Percentiles rank a stretch among this genome's conserved stretches.
Conservation (phyloP, 2,888 invertebrate genomes). For the Phaonia tiefii region DNA sequence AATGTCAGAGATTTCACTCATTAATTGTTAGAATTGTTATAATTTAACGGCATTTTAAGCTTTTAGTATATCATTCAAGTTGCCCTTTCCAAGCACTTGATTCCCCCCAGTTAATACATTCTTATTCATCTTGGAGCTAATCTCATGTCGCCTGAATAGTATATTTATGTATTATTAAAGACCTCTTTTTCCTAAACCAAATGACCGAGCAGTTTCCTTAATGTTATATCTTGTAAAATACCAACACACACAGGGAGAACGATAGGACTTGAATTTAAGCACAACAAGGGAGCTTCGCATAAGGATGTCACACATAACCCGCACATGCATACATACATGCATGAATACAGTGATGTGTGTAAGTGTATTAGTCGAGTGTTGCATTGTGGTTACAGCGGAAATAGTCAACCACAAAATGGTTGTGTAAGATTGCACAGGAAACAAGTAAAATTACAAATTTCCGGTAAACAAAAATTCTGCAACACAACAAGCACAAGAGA, state of each 20-base stretch:
- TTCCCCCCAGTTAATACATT: too few relatives aligned
- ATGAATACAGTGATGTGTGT: not conserved
- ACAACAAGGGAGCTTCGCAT: conserved; percentile 2
- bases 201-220: conserved; percentile 31
- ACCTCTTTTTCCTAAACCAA: conserved; percentile 35
- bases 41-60: too few relatives aligned
- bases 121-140: too few relatives aligned
- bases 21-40: too few relatives aligned
- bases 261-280: conserved; percentile 14
- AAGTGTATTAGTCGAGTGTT: conserved; percentile 1
- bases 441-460: conserved; percentile 80
- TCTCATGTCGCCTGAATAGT: not conserved
- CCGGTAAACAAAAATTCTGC: conserved; percentile 74
- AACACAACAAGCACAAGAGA: conserved; percentile 68
- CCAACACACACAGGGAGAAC: conserved; percentile 54
- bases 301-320: conserved; percentile 15
- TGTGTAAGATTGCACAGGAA: conserved; percentile 78
- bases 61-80: too few relatives aligned
- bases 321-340: not conserved
- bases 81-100: too few relatives aligned
- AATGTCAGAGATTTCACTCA: too few relatives aligned
- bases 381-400: conserved; percentile 75
- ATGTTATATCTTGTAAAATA: conserved; percentile 41
- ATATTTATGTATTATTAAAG: conserved; percentile 36
- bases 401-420: conserved; percentile 77